A percentile compares a stretch with the other conserved stretches of the same genome.
Evolutionary conservation across 2,797 vertebrate species (phyloP).

Genomic region (Pogonophryne albipinna): DNA sequence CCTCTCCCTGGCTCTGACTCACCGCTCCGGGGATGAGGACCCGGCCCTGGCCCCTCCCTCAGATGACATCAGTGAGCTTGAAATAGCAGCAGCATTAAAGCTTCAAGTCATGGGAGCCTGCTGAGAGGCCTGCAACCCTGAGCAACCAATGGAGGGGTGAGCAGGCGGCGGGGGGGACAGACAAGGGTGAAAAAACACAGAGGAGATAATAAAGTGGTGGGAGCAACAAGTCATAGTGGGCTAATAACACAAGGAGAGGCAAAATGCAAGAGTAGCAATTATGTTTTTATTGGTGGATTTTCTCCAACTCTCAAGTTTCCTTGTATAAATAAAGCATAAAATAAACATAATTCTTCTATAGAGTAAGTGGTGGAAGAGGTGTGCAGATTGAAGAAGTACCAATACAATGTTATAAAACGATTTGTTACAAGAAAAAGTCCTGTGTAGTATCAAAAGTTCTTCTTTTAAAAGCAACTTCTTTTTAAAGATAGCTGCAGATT

Average conservation of each 20-base stretch:
- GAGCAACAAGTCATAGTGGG: constrained; percentile 56
- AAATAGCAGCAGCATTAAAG: constrained; percentile 81
- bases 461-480: too few relatives aligned
- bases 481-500: too few relatives aligned
- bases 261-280: constrained; percentile 14
- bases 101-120: constrained; percentile 67
- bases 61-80: constrained; percentile 77
- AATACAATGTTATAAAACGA: too few relatives aligned
- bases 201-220: constrained; percentile 26
- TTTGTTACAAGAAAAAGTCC: too few relatives aligned
- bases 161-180: neutral
- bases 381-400: neutral
- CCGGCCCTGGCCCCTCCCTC: constrained; percentile 73
- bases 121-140: constrained; percentile 57
- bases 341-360: neutral
- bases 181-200: neutral
- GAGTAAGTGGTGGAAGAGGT: neutral
- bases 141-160: constrained; percentile 39
- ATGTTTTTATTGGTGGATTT: neutral
- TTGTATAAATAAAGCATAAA: constrained; percentile 5
- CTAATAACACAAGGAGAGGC: neutral
- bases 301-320: neutral
- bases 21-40: constrained; percentile 61
- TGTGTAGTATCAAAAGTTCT: too few relatives aligned
- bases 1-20: constrained; percentile 72